Evolutionary conservation across 1,140 invertebrate genomes (phyloP), one percentile per base, ranked within the genome.

Genomic region (Apis florea): DNA sequence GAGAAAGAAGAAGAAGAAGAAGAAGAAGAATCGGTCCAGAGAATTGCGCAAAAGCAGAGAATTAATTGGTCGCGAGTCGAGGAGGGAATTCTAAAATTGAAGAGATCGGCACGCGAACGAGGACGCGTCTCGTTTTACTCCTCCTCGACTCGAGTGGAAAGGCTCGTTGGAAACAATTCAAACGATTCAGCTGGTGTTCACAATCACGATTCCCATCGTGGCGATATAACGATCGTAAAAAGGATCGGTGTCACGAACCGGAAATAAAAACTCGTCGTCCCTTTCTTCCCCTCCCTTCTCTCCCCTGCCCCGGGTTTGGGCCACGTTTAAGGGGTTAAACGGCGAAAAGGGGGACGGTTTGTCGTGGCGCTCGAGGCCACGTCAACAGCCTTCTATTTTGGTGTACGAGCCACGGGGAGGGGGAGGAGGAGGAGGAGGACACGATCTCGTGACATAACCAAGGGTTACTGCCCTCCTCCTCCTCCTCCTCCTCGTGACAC

Each of bases 341-440:
- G 70, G 24, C 67, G 58, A 31, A 69, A 75, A 85, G 67, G 74
- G 82, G 75, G 47, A 85, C 75, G 69, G 84, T 86, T 86, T 76
- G 85, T 86, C 79, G 81, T 86, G 70, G 79, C 24, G 71, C 67
- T 70, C 71, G 84, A 54, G 71, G 74, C 61, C 64, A n/a, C n/a
- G 76, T 78, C 70, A 87, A 84, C 86, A 61, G 71, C 47, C 75
- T 77, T 82, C 86, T 88, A 87, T 87, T 87, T 87, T 84, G 66
- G 81, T 40, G 64, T 56, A 24, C 26, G 24, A 17, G 15, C 67
- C 59, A 64, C 68, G 85, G 79, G 53, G 74, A 72, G 71, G 47
- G 2, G 26, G 1, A 40, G 31, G 31, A 40, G 31, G 31, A 40
- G 31, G 5, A 40, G 5, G 31, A 40, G 31, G 31, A 40, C 69